These are phyloP conservation scores for Virgularia gustaviana DNA, from an alignment of 92 coral and sea anemone species.

Conservation along the genomic window DNA sequence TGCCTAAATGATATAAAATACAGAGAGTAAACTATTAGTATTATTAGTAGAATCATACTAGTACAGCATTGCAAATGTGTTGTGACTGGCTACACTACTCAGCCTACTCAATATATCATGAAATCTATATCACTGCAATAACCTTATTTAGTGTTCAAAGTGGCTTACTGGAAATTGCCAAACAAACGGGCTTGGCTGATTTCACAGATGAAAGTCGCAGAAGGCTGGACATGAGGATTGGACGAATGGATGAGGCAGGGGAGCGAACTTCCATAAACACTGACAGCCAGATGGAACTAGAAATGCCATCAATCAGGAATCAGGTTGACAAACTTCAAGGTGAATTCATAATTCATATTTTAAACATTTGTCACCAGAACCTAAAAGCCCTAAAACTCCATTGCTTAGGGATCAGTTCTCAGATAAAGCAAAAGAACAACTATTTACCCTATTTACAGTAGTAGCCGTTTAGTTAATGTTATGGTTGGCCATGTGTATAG, in stretches of 20 bases:
- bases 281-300: conserved; percentile 41
- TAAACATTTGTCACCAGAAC: no score
- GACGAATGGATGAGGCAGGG: conserved; percentile 26
- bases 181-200: conserved; percentile 34
- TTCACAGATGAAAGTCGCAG: conserved; percentile 22
- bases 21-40: neutral
- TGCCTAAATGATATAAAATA: no score
- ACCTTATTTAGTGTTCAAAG: conserved; percentile 1
- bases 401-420: no score
- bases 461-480: no score
- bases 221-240: conserved; percentile 36
- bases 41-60: no score
- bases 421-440: no score
- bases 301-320: conserved; percentile 14
- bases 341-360: neutral
- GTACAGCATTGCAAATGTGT: no score
- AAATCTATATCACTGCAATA: neutral
- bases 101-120: no score
- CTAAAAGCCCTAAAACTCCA: no score
- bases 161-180: conserved; percentile 28
- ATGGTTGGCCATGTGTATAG: no score
- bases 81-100: no score
- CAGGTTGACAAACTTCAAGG: conserved; percentile 10
- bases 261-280: conserved; percentile 39
- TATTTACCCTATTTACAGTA: no score